A percentile compares a stretch with the other conserved stretches of the same genome.
Conservation (phyloP, 2,888 invertebrate species). For the Enchytraeus crypticus region DNA sequence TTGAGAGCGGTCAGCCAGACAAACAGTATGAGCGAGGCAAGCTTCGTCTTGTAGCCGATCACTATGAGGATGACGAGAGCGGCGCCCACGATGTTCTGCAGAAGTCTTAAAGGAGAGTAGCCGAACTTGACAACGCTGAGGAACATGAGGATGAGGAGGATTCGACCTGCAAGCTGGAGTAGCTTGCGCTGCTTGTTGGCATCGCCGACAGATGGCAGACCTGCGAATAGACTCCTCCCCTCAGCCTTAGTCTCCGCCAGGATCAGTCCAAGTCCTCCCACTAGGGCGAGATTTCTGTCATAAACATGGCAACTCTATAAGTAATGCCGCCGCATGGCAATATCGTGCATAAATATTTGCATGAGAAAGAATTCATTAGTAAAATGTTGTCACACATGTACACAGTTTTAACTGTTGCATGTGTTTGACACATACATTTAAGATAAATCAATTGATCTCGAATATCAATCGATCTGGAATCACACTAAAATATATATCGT, state of each 20-base stretch:
- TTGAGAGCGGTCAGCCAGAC: conserved; percentile 78
- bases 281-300: conserved; percentile 78
- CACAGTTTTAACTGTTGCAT: background rate
- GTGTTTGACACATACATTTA: too few relatives aligned
- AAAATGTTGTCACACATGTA: too few relatives aligned
- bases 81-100: conserved; percentile 85
- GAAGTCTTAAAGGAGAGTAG: conserved; percentile 70
- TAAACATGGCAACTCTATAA: too few relatives aligned
- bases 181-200: conserved; percentile 80
- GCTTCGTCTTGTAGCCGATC: conserved; percentile 94
- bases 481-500: too few relatives aligned
- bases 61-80: conserved; percentile 88
- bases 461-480: too few relatives aligned
- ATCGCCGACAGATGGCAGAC: conserved; percentile 62
- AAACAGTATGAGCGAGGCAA: conserved; percentile 88
- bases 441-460: too few relatives aligned
- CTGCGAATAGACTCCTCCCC: conserved; percentile 88
- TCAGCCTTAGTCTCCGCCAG: conserved; percentile 88
- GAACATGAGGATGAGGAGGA: conserved; percentile 97
- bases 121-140: conserved; percentile 89
- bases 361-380: too few relatives aligned
- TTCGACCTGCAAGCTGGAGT: conserved; percentile 86
- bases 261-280: conserved; percentile 87
- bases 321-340: too few relatives aligned
- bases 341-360: too few relatives aligned